Conservation (phyloP, 2,888 invertebrate genomes). For the Drosophila hamatofila region DNA sequence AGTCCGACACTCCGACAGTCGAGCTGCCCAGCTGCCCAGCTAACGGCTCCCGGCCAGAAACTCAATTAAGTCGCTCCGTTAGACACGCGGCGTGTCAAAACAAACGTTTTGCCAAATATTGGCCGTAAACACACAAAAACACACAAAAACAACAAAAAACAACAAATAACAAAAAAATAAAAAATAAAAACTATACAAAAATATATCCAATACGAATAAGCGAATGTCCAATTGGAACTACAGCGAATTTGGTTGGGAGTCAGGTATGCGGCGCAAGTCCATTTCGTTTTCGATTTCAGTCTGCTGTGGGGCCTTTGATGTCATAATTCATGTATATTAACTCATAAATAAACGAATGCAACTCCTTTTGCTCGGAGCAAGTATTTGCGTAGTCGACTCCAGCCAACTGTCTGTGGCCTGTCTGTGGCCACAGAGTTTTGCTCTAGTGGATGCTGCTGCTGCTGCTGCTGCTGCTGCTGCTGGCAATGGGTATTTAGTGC, state of each 20-base stretch:
- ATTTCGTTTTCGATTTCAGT: slow-evolving; percentile 76
- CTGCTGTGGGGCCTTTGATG: slow-evolving; percentile 79
- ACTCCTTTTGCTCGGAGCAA: slow-evolving; percentile 64
- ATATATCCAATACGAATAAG: slow-evolving; percentile 16
- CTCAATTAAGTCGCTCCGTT: slow-evolving; percentile 78
- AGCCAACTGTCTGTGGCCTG: slow-evolving; percentile 47
- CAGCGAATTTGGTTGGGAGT: slow-evolving; percentile 31
- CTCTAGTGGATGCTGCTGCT: slow-evolving; percentile 35
- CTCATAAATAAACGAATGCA: slow-evolving; percentile 84
- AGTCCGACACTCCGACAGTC: background rate
- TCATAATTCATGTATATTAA: slow-evolving; percentile 85
- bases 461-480: slow-evolving; percentile 36
- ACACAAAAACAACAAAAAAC: background rate
- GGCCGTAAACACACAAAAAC: slow-evolving; percentile 2
- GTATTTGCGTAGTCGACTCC: slow-evolving; percentile 51
- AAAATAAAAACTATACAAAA: background rate
- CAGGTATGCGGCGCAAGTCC: slow-evolving; percentile 66
- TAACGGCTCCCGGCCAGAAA: slow-evolving; percentile 66
- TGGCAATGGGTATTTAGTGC: slow-evolving; percentile 79
- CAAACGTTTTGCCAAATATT: slow-evolving; percentile 73
- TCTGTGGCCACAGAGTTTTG: slow-evolving; percentile 47
- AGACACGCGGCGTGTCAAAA: slow-evolving; percentile 79
- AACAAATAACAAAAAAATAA: background rate
- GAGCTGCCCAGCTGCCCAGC: slow-evolving; percentile 33
- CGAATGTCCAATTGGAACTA: slow-evolving; percentile 33